Evolutionary conservation across 64 coral and sea anemone genomes (phyloP).

Genomic region (Catalaphyllia jardinei): DNA sequence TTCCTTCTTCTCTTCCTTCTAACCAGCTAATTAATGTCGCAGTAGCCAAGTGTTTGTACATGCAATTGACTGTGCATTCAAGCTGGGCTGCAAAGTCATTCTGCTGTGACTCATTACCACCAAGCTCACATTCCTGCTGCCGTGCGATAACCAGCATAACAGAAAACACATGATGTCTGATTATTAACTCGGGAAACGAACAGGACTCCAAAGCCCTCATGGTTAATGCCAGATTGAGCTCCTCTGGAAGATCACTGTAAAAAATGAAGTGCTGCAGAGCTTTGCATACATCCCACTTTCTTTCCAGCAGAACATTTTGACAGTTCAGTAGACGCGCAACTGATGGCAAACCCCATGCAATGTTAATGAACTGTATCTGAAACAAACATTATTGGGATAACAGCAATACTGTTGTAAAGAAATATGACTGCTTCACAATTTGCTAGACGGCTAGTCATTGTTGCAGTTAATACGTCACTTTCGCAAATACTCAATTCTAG

Average conservation of each 20-base stretch:
- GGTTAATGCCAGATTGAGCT: background rate
- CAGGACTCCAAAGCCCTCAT: background rate
- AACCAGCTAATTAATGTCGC: background rate
- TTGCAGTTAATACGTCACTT: too few relatives aligned
- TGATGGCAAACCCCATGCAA: background rate
- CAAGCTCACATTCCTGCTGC: background rate
- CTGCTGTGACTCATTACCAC: background rate
- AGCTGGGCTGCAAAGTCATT: background rate
- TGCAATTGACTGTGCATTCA: conserved; percentile 12
- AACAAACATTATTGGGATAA: background rate
- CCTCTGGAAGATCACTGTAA: background rate
- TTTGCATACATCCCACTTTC: conserved; percentile 38
- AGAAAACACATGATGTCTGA: conserved; percentile 7
- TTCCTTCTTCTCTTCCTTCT: background rate
- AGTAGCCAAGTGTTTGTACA: conserved; percentile 1
- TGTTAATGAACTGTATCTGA: conserved; percentile 22
- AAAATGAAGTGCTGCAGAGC: background rate
- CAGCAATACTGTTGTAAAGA: too few relatives aligned
- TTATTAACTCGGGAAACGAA: background rate
- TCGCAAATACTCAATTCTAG: too few relatives aligned
- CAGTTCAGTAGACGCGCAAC: background rate
- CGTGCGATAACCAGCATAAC: background rate
- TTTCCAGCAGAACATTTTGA: background rate
- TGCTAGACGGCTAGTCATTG: too few relatives aligned
- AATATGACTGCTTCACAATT: too few relatives aligned